A percentile compares a stretch with the other conserved stretches of the same genome.
Conservation (phyloP, 2,113 vertebrate species). For the Piprites chloris region DNA sequence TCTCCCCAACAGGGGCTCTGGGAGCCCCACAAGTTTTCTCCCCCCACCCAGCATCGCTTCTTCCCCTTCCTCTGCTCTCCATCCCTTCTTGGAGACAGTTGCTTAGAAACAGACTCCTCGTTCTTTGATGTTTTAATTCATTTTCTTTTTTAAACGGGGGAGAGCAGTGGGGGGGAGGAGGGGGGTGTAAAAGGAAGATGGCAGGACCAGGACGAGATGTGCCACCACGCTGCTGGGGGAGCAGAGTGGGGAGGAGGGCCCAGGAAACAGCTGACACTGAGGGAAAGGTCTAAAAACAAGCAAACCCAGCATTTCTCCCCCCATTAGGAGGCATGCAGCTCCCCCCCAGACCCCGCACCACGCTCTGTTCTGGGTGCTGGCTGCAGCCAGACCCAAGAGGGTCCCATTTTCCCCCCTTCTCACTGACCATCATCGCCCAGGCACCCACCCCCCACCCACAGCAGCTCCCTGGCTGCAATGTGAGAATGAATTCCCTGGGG, state of each 20-base stretch:
- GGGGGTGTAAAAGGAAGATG: background rate
- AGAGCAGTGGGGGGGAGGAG: background rate
- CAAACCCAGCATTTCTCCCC: background rate
- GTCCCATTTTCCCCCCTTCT: background rate
- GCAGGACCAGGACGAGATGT: fast-evolving
- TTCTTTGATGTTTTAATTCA: background rate
- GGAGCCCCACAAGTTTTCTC: background rate
- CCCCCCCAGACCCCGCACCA: fast-evolving
- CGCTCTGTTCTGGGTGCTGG: fast-evolving
- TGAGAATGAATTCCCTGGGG: background rate
- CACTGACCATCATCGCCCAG: fast-evolving
- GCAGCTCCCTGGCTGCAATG: background rate
- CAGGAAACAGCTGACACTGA: background rate
- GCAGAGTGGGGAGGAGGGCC: background rate
- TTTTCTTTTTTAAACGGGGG: background rate
- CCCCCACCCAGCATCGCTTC: background rate
- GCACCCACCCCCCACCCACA: background rate
- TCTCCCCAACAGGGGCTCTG: background rate
- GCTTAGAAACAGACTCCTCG: slow-evolving; percentile 6
- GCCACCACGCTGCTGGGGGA: fast-evolving
- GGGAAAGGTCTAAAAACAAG: background rate
- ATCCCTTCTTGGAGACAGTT: slow-evolving; percentile 22
- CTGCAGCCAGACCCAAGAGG: background rate
- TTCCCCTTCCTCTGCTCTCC: background rate
- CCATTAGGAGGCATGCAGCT: background rate